Conservation (phyloP, 2,888 invertebrate genomes). For the Hemistola chrysoprasaria region DNA sequence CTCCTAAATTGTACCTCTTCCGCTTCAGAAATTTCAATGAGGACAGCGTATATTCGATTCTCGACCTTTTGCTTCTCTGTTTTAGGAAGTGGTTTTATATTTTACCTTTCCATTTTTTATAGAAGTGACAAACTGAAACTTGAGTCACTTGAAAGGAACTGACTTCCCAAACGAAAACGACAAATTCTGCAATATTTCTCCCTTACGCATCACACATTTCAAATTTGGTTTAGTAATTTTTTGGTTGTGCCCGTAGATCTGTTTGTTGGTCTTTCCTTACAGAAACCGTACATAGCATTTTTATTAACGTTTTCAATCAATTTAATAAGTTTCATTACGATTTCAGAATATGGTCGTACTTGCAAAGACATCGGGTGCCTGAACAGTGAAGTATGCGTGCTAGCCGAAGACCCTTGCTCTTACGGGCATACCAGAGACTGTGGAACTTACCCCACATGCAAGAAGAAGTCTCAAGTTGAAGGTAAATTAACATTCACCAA, state of each 20-base stretch:
- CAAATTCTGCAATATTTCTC: constrained; percentile 16
- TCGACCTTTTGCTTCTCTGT: constrained; percentile 30
- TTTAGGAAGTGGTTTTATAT: constrained; percentile 21
- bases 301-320: too few species aligned
- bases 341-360: constrained; percentile 89
- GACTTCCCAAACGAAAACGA: constrained; percentile 18
- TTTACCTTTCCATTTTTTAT: constrained; percentile 14
- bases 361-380: constrained; percentile 91
- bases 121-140: constrained; percentile 23
- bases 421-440: constrained; percentile 82
- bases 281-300: too few species aligned
- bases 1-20: constrained; percentile 35
- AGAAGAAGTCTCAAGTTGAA: constrained; percentile 79
- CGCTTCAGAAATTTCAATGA: constrained; percentile 39
- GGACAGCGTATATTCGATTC: constrained; percentile 34
- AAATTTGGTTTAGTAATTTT: constrained; percentile 3
- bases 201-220: constrained; percentile 8
- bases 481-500: too few species aligned
- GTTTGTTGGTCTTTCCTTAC: too few species aligned
- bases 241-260: too few species aligned
- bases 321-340: neutral
- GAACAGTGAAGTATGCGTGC: constrained; percentile 86
- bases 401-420: constrained; percentile 87
- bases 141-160: constrained; percentile 20
- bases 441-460: constrained; percentile 86